Evolutionary conservation across 2,113 vertebrate genomes (phyloP), one percentile per base, ranked within the genome.

Genomic region (Notarius lentiginosus): DNA sequence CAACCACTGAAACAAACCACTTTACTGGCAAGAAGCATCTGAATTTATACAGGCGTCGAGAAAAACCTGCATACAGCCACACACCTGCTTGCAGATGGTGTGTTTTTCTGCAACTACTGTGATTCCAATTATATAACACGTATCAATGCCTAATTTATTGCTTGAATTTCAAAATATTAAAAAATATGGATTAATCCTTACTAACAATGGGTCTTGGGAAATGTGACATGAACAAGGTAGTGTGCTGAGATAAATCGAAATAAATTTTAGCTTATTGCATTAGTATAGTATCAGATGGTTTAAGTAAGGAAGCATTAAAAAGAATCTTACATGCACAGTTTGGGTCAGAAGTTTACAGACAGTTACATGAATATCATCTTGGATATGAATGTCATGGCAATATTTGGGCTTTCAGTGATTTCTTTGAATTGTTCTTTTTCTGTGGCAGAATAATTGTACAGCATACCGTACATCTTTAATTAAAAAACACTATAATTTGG

Each of bases 1-100:
- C 18, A 60, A 80, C 79, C 79, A 80, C 79, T 12, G 79, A 80
- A 80, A 80, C 56, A 60, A 80, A 58, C 79, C 56, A 58, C 56
- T 80, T 80, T 58, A 41, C 17, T 60, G 55, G 7, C 56, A 80
- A 79, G n/a, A 56, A 56, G 76, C n/a, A 4, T 77, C 47, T 77
- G 14, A 14, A 49, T 55, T 14, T 55, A 30, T 56, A 56, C n/a
- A 30, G 12, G 15, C 53, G 58, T 30, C 9, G 17, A 58, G n/a
- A 41, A 34, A 79, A 58, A 0, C 17, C 27, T 80, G 56, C 55
- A 80, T 14, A 15, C 76, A 56, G 14, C 15, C 18, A 24, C 53
- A 79, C 76, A 79, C 76, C 76, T 79, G 76, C 27, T 7, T 17
- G 75, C 75, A 79, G 51, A 55, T 79, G 6, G 24, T 55, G 49